A percentile compares a stretch with the other conserved stretches of the same genome.
Conservation (phyloP, 2,888 invertebrate genomes). For the Cerceris ruficornis region DNA sequence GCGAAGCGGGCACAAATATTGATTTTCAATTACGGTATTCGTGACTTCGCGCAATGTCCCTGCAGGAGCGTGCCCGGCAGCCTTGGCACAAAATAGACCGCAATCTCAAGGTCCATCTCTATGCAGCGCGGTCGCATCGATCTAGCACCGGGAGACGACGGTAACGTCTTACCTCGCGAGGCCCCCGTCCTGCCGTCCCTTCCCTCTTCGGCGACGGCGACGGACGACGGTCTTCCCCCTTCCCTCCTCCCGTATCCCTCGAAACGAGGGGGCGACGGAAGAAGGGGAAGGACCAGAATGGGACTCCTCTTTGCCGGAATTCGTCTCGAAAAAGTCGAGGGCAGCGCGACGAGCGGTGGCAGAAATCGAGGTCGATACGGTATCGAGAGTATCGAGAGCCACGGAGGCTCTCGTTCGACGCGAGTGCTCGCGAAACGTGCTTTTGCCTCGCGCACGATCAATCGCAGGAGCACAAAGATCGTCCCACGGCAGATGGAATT, state of each 20-base stretch:
- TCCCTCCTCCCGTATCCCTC: background rate
- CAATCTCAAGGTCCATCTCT: conserved; percentile 76
- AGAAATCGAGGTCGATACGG: too few species aligned
- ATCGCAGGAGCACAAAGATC: background rate
- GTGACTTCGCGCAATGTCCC: conserved; percentile 79
- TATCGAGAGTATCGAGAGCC: too few species aligned
- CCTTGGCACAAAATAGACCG: conserved; percentile 75
- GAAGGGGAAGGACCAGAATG: background rate
- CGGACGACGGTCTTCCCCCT: background rate
- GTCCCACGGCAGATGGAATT: conserved; percentile 3
- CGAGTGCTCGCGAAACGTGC: too few species aligned
- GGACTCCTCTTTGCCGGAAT: background rate
- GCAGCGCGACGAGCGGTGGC: too few species aligned
- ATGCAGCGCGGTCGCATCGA: conserved; percentile 64
- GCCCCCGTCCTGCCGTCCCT: background rate
- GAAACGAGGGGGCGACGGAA: background rate
- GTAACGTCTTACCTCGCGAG: conserved; percentile 14
- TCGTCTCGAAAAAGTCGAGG: too few species aligned
- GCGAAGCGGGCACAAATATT: conserved; percentile 75
- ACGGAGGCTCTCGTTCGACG: too few species aligned
- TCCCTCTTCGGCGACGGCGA: background rate
- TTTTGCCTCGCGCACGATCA: background rate
- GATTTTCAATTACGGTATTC: conserved; percentile 80
- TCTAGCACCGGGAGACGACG: conserved; percentile 30
- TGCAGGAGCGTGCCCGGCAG: conserved; percentile 66